Conservation (phyloP, 2,888 invertebrate species). For the Cyclophora punctaria region DNA sequence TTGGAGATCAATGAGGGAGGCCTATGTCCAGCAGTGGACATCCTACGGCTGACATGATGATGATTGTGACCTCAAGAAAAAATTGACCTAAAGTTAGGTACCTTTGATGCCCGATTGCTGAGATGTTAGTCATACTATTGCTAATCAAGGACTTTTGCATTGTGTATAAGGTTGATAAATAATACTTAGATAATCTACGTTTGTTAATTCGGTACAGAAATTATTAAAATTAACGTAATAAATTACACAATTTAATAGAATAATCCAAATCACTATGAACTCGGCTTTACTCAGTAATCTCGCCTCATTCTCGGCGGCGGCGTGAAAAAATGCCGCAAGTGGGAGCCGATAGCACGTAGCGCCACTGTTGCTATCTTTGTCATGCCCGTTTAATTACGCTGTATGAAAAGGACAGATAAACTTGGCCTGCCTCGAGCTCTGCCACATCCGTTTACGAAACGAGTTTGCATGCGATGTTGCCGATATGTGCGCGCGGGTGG, state of each 20-base stretch:
- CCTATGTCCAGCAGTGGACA: too few relatives aligned
- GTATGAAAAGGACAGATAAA: constrained; percentile 42
- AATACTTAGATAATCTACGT: too few relatives aligned
- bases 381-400: constrained; percentile 22
- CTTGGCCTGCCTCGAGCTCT: constrained; percentile 66
- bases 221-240: background rate
- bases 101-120: too few relatives aligned
- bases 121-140: too few relatives aligned
- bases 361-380: constrained; percentile 64
- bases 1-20: too few relatives aligned
- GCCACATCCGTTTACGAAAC: constrained; percentile 84
- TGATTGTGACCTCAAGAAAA: too few relatives aligned
- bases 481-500: constrained; percentile 61
- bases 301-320: constrained; percentile 79
- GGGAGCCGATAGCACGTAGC: constrained; percentile 76
- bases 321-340: constrained; percentile 79
- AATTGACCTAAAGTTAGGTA: too few relatives aligned
- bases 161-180: too few relatives aligned
- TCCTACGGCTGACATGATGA: too few relatives aligned
- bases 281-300: constrained; percentile 69
- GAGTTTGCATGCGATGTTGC: constrained; percentile 79
- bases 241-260: background rate
- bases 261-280: constrained; percentile 46
- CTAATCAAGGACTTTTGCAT: too few relatives aligned
- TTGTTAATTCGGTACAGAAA: too few relatives aligned